Evolutionary conservation across 1,140 invertebrate genomes (phyloP).

Genomic region (Adoxophyes honmai): DNA sequence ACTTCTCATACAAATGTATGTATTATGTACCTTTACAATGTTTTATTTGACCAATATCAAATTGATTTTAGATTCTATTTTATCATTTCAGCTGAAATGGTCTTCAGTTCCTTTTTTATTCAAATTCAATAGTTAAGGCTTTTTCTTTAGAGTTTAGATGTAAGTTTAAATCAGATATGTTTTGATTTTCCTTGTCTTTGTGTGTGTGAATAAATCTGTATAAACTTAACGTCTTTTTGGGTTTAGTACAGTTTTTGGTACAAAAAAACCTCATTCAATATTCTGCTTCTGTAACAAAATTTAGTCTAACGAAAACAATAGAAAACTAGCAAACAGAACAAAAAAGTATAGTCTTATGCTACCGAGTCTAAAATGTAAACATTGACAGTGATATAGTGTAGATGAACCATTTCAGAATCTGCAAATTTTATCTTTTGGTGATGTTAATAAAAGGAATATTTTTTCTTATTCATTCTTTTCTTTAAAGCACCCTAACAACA

Average conservation of each 20-base stretch:
- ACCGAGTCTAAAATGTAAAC: neutral
- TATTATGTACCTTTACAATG: no score
- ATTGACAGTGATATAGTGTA: constrained; percentile 27
- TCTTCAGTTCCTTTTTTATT: neutral
- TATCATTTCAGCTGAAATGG: neutral
- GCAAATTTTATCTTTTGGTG: constrained; percentile 37
- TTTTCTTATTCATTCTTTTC: constrained; percentile 23
- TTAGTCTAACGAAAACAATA: no score
- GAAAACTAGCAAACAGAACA: no score
- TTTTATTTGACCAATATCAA: neutral
- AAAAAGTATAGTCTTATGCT: no score
- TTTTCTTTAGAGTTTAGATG: neutral
- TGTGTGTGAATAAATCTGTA: no score
- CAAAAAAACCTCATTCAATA: no score
- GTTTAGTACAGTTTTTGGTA: no score
- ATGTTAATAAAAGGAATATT: constrained; percentile 28
- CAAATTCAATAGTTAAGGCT: neutral
- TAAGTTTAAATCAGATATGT: neutral
- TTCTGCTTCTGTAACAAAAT: no score
- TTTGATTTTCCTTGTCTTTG: no score
- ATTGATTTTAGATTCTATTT: neutral
- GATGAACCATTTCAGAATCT: constrained; percentile 31
- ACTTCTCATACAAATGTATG: no score
- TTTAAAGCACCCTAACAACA: neutral
- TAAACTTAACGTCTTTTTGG: no score